Conservation (phyloP, 2,797 vertebrate genomes). For the Gouania willdenowi region DNA sequence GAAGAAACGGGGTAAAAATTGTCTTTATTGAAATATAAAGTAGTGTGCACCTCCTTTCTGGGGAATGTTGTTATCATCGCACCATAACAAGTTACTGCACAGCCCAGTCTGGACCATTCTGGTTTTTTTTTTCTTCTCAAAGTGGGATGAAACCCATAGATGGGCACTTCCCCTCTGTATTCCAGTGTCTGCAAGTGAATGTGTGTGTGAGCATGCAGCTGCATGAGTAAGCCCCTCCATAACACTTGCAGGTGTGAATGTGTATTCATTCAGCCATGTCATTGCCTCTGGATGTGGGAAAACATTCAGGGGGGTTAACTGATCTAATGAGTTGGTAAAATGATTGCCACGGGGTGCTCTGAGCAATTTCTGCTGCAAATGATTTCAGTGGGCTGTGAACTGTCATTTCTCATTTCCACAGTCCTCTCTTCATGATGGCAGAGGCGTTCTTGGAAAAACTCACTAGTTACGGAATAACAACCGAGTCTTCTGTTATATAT, state of each 20-base stretch:
- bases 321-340: constrained; percentile 40
- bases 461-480: too few species aligned
- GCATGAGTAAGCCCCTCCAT: too few species aligned
- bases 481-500: too few species aligned
- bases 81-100: constrained; percentile 45
- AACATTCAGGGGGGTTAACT: constrained; percentile 28
- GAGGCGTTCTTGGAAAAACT: too few species aligned
- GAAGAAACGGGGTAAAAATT: too few species aligned
- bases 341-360: not conserved
- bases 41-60: not conserved
- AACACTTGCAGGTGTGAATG: not conserved
- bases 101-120: constrained; percentile 2
- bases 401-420: constrained; percentile 11
- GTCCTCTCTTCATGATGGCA: not conserved
- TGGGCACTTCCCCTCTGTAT: constrained; percentile 6
- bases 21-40: too few species aligned
- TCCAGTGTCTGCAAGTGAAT: not conserved
- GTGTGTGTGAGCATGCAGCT: not conserved
- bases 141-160: constrained; percentile 3
- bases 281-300: constrained; percentile 25
- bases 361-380: constrained; percentile 7
- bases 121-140: constrained; percentile 6
- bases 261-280: constrained; percentile 13
- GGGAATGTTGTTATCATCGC: constrained; percentile 12
- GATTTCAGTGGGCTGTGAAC: not conserved